Conservation (phyloP, 2,113 vertebrate genomes). For the Phalacrocorax carbo region DNA sequence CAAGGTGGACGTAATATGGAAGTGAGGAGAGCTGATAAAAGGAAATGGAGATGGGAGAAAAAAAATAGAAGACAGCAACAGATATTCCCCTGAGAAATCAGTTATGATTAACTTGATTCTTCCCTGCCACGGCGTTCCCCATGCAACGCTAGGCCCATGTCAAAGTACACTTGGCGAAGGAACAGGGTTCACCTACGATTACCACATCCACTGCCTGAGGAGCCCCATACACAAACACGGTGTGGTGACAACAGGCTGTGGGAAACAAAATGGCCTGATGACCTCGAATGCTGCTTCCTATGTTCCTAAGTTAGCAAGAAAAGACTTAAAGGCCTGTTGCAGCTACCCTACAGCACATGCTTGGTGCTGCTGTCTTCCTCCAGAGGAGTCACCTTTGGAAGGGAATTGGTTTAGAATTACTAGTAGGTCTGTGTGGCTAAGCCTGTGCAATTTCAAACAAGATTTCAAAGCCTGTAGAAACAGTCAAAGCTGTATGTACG, state of each 20-base stretch:
- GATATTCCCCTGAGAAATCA: neutral
- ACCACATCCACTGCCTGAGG: neutral
- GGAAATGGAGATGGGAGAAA: neutral
- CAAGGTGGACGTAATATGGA: neutral
- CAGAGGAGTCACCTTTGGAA: neutral
- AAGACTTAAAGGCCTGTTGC: fast-evolving
- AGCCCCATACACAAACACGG: neutral
- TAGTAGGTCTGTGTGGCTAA: neutral
- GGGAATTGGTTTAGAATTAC: neutral
- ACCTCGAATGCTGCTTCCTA: neutral
- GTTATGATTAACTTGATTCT: fast-evolving
- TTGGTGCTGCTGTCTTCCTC: neutral
- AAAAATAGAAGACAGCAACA: neutral
- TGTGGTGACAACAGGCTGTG: neutral
- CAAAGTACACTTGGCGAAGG: neutral
- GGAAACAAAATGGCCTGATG: neutral
- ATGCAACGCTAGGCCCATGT: fast-evolving
- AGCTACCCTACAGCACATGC: fast-evolving
- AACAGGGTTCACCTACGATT: neutral
- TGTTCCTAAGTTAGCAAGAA: neutral
- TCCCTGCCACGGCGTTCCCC: neutral
- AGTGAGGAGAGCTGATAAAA: neutral
- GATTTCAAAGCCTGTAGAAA: neutral
- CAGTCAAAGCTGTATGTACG: neutral
- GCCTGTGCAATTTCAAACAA: neutral